Percentiles rank a stretch among this genome's conserved stretches.
These are phyloP conservation scores for Trissolcus japonicus DNA, from an alignment of 2,888 invertebrate species.

Conservation along the genomic window DNA sequence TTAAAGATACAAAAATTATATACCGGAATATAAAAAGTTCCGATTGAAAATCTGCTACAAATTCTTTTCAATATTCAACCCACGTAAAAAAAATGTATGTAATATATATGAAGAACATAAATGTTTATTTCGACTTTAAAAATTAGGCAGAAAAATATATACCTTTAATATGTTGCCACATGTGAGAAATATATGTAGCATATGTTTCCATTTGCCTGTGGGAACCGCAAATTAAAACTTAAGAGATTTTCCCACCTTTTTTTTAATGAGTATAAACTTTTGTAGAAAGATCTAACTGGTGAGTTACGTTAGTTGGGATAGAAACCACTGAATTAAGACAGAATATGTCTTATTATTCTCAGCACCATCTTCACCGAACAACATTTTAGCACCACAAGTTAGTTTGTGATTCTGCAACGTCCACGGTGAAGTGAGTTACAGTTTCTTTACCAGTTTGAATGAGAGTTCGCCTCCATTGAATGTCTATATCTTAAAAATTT, in stretches of 20 bases:
- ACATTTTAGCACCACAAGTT: too few relatives aligned
- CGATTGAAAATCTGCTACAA: too few relatives aligned
- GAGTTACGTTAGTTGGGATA: neutral
- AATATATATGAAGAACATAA: neutral
- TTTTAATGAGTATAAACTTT: too few relatives aligned
- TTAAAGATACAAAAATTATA: neutral
- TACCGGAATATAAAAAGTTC: neutral
- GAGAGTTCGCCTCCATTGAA: neutral
- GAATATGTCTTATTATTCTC: too few relatives aligned
- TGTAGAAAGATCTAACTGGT: neutral
- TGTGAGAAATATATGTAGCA: neutral
- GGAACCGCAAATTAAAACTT: too few relatives aligned
- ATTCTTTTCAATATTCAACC: neutral
- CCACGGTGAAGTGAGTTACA: too few relatives aligned
- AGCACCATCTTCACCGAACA: too few relatives aligned
- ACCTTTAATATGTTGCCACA: neutral
- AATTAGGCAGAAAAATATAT: neutral
- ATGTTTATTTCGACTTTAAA: neutral
- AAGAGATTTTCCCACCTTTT: too few relatives aligned
- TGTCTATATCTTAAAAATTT: conserved; percentile 3
- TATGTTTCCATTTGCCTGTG: neutral
- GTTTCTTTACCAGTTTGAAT: too few relatives aligned
- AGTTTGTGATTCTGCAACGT: too few relatives aligned
- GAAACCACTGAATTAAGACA: too few relatives aligned
- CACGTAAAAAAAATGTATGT: neutral